These are phyloP conservation scores for Phenganax stokvisi DNA, from an alignment of 92 coral and sea anemone genomes.

Conservation along the genomic window DNA sequence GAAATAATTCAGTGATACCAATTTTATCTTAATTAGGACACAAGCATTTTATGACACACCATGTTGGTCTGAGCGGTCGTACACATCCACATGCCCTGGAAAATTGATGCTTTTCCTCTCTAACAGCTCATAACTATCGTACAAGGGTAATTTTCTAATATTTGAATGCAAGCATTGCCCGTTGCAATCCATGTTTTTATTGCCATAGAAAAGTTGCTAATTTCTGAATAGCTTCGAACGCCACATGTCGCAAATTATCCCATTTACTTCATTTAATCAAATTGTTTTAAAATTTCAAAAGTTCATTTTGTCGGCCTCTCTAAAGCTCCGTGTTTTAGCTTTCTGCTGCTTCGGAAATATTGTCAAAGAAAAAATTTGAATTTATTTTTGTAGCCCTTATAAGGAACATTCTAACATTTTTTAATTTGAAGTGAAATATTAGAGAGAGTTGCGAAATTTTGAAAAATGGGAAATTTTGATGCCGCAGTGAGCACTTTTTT, in stretches of 20 bases:
- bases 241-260: slow-evolving; percentile 32
- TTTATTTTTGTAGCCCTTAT: neutral
- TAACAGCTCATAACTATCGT: no score
- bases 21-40: slow-evolving; percentile 1
- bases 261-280: slow-evolving; percentile 27
- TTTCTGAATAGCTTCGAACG: slow-evolving; percentile 15
- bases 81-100: neutral
- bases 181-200: neutral
- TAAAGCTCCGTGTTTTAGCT: neutral
- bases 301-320: slow-evolving; percentile 29
- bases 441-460: neutral
- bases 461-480: neutral
- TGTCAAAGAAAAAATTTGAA: neutral
- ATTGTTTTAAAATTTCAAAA: slow-evolving; percentile 39
- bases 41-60: neutral
- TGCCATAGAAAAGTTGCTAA: slow-evolving; percentile 1
- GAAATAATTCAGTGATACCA: neutral
- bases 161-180: neutral
- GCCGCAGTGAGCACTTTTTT: neutral
- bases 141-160: neutral
- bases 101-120: neutral
- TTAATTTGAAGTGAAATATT: no score
- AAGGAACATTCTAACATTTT: neutral
- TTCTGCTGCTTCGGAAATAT: neutral
- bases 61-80: neutral